These are phyloP conservation scores for Agrilus planipennis DNA, from an alignment of 1,140 invertebrate genomes.

Conservation along the genomic window DNA sequence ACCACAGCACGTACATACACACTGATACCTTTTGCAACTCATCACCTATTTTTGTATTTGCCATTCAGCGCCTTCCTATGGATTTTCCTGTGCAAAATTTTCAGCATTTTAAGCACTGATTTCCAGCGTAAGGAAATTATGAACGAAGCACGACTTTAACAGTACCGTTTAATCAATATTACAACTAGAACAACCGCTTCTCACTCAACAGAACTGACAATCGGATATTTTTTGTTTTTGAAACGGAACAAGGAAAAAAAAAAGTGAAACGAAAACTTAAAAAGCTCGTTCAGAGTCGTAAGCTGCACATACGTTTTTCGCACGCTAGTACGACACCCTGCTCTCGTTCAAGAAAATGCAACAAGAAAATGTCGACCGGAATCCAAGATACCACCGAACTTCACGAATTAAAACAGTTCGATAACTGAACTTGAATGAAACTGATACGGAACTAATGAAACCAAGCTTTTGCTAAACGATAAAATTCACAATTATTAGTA, in stretches of 20 bases:
- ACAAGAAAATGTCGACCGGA: slow-evolving; percentile 7
- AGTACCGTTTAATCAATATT: slow-evolving; percentile 20
- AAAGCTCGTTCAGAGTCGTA: neutral
- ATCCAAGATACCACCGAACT: slow-evolving; percentile 4
- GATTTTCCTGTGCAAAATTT: slow-evolving; percentile 17
- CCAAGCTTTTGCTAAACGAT: slow-evolving; percentile 8
- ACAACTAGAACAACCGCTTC: slow-evolving; percentile 10
- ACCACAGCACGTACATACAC: neutral
- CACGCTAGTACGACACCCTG: neutral
- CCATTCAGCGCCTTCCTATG: slow-evolving; percentile 20
- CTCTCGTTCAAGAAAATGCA: slow-evolving; percentile 3
- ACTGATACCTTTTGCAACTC: slow-evolving; percentile 23
- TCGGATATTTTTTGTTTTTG: slow-evolving; percentile 3
- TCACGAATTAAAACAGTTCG: neutral
- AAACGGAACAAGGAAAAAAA: neutral
- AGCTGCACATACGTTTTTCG: neutral
- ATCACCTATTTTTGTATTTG: slow-evolving; percentile 27
- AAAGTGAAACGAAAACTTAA: neutral
- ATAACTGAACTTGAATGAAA: neutral
- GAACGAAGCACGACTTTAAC: slow-evolving; percentile 12
- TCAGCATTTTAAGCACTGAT: slow-evolving; percentile 21
- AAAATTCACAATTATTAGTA: slow-evolving; percentile 20
- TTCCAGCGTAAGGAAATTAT: slow-evolving; percentile 4
- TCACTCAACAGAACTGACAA: slow-evolving; percentile 5
- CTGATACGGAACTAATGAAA: slow-evolving; percentile 3